These are phyloP conservation scores for Pantherophis vulpinus DNA, from an alignment of 2,797 vertebrate genomes.

Conservation along the genomic window DNA sequence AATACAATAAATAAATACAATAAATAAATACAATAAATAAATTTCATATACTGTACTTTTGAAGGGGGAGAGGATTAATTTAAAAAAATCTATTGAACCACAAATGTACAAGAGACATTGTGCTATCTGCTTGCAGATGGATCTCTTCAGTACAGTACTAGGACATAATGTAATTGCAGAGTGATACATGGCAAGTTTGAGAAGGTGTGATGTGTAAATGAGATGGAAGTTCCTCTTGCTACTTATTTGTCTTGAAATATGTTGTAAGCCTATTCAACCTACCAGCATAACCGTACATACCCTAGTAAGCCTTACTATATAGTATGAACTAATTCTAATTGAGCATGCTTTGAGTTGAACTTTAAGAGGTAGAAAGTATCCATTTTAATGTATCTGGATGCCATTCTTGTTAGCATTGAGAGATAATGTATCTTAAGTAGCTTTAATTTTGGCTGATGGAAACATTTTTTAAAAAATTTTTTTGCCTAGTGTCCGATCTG, in stretches of 20 bases:
- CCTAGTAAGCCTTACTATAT: background rate
- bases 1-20: no score
- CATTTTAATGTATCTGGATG: background rate
- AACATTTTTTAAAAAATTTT: slow-evolving; percentile 19
- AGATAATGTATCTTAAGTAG: background rate
- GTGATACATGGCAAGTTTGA: background rate
- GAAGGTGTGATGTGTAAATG: background rate
- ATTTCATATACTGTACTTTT: background rate
- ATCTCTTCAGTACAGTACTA: background rate
- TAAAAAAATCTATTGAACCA: no score
- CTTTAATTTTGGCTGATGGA: slow-evolving; percentile 32
- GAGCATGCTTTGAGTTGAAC: background rate
- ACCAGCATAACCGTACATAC: background rate
- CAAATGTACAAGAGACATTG: background rate
- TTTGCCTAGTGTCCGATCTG: slow-evolving; percentile 73
- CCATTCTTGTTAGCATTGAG: background rate
- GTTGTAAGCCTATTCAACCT: background rate
- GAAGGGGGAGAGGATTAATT: background rate
- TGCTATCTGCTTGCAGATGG: background rate
- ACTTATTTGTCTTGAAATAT: background rate
- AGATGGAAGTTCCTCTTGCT: background rate
- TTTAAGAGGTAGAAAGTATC: background rate
- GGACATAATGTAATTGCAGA: background rate
- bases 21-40: background rate
- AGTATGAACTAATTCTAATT: background rate